phyloP scores from a whole-genome alignment of 2,888 invertebrate species.

The Formica aserva region DNA sequence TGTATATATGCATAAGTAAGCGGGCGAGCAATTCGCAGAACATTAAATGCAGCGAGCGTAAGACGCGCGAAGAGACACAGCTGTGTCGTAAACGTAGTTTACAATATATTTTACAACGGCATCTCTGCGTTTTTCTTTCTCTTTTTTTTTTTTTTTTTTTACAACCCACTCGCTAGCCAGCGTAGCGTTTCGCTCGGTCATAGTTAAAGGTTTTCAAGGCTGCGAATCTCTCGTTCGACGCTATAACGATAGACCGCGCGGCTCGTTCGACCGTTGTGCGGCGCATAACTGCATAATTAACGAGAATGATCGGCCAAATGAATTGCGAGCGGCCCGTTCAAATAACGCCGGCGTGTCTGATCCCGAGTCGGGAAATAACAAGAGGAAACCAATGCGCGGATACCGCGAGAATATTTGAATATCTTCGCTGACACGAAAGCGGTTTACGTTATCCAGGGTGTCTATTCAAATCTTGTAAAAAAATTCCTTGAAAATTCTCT shows the following conservation, averaged over 20 bases:
- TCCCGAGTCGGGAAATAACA: constrained; percentile 16
- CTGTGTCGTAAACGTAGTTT: constrained; percentile 45
- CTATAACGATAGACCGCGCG: constrained; percentile 46
- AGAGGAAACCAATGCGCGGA: background rate
- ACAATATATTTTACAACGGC: constrained; percentile 43
- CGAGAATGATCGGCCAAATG: constrained; percentile 51
- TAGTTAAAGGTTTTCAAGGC: constrained; percentile 40
- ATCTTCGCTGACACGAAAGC: background rate
- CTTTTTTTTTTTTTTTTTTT: background rate
- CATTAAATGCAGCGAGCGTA: constrained; percentile 23
- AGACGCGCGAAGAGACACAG: constrained; percentile 19
- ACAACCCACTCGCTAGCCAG: constrained; percentile 2
- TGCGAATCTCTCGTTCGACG: constrained; percentile 27
- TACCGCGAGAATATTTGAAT: constrained; percentile 17
- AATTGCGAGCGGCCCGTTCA: constrained; percentile 37
- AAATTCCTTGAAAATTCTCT: no score
- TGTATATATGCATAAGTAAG: background rate
- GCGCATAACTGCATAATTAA: constrained; percentile 53
- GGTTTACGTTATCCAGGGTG: no score
- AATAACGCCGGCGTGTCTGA: constrained; percentile 44
- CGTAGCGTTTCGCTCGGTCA: constrained; percentile 37
- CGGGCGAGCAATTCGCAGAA: constrained; percentile 29
- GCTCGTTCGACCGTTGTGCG: constrained; percentile 27
- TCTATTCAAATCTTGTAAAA: no score
- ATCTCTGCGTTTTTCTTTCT: background rate